A percentile compares a stretch with the other conserved stretches of the same genome.
Conservation (phyloP, 2,113 vertebrate species). For the Urocynchramus pylzowi region DNA sequence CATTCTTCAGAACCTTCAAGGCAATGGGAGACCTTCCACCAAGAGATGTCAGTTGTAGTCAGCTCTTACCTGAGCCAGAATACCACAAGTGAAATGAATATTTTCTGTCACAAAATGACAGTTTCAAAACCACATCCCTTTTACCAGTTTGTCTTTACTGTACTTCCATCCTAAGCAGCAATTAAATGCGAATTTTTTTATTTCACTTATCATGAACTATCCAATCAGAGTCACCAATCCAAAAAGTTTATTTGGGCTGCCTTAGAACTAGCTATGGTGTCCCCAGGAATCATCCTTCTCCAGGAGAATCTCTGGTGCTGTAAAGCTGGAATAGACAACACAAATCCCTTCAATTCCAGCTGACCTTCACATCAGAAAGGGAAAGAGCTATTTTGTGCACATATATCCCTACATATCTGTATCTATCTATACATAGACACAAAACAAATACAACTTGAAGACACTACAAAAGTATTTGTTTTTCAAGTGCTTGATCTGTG, state of each 20-base stretch:
- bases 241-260: neutral
- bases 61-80: neutral
- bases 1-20: neutral
- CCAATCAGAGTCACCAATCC: neutral
- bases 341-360: neutral
- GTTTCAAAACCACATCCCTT: neutral
- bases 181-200: neutral
- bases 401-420: neutral
- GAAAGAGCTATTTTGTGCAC: neutral
- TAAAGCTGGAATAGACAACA: neutral
- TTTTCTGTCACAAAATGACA: neutral
- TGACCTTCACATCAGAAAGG: neutral
- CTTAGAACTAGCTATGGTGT: neutral
- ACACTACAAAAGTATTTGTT: neutral
- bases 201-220: neutral
- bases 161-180: neutral
- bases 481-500: neutral
- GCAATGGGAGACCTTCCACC: neutral
- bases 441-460: neutral
- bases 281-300: neutral
- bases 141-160: neutral
- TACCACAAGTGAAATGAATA: neutral
- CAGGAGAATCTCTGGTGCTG: neutral
- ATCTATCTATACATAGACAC: neutral
- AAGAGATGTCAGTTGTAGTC: neutral